phyloP scores from a whole-genome alignment of 92 coral and sea anemone species.

The Galaxea fascicularis region DNA sequence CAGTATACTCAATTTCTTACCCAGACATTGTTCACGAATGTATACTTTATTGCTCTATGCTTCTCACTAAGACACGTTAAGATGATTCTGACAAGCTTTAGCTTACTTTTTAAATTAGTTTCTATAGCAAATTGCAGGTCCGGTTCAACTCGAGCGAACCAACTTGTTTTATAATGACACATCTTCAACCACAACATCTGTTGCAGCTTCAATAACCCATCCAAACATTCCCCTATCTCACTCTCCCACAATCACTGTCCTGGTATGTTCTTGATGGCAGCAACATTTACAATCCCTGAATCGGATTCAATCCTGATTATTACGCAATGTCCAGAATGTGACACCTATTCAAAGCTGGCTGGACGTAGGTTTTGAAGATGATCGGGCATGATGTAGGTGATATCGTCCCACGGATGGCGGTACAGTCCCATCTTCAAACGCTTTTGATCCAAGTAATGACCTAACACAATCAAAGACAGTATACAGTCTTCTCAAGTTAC shows the following conservation, averaged over 20 bases:
- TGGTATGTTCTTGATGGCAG: neutral
- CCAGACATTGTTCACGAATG: neutral
- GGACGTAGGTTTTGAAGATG: slow-evolving; percentile 87
- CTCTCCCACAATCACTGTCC: neutral
- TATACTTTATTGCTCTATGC: neutral
- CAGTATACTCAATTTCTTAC: neutral
- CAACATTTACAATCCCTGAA: neutral
- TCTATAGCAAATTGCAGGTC: neutral
- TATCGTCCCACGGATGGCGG: slow-evolving; percentile 99
- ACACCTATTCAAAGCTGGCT: slow-evolving; percentile 86
- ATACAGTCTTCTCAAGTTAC: neutral
- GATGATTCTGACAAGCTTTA: neutral
- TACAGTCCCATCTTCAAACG: slow-evolving; percentile 94
- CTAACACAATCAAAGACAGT: slow-evolving; percentile 41
- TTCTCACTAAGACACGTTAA: neutral
- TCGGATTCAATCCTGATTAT: no score
- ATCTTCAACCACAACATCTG: neutral
- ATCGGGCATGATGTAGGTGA: slow-evolving; percentile 98
- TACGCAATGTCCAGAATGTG: neutral
- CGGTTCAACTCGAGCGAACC: neutral
- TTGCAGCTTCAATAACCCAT: neutral
- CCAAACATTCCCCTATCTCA: neutral
- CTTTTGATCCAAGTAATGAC: slow-evolving; percentile 98
- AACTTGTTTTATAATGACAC: neutral
- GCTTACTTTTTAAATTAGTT: neutral